phyloP scores from a whole-genome alignment of 2,888 invertebrate species.

The Eristalinus sepulchralis region DNA sequence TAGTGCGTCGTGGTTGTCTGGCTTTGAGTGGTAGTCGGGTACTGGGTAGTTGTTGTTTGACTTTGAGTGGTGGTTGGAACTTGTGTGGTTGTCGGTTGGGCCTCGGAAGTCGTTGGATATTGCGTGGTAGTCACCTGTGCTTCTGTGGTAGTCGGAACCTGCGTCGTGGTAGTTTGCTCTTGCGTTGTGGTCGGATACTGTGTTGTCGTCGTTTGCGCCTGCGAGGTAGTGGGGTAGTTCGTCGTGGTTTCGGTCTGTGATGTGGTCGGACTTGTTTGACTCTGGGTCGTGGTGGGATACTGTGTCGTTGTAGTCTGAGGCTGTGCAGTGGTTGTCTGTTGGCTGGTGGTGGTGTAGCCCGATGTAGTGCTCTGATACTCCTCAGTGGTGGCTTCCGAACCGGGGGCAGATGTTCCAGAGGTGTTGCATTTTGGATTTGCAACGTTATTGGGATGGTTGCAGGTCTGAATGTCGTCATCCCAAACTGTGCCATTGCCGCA shows the following conservation, averaged over 20 bases:
- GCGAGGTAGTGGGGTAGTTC: background rate
- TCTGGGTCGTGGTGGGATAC: constrained; percentile 2
- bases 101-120: background rate
- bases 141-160: too few relatives aligned
- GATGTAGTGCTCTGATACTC: constrained; percentile 32
- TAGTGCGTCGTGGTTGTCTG: constrained; percentile 32
- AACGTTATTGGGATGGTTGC: constrained; percentile 75
- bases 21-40: constrained; percentile 26
- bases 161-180: too few relatives aligned
- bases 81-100: background rate
- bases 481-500: constrained; percentile 86
- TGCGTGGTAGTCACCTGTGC: background rate
- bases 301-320: background rate
- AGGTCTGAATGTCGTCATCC: constrained; percentile 81
- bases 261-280: constrained; percentile 8
- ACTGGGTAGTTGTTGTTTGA: constrained; percentile 29
- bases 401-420: background rate
- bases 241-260: background rate
- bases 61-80: background rate
- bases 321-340: background rate
- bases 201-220: background rate
- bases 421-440: constrained; percentile 72
- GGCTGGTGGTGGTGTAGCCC: background rate
- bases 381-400: constrained; percentile 19
- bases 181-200: background rate